Evolutionary conservation across 2,888 invertebrate species (phyloP), one percentile per base, ranked within the genome.

Genomic region (Scelioninae gen. 1): DNA sequence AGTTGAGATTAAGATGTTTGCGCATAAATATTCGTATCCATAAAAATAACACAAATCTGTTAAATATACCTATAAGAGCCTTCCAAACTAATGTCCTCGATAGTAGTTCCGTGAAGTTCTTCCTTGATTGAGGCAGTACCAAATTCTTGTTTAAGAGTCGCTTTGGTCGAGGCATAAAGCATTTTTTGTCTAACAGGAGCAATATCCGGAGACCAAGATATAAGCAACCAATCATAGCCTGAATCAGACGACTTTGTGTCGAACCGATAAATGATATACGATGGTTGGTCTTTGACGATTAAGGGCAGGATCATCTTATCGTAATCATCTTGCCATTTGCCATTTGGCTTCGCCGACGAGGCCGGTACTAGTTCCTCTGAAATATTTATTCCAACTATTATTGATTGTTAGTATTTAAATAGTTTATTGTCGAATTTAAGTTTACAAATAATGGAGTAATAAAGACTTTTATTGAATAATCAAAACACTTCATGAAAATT

Each of bases 81-180:
- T 81, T 95, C 95, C 38, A 98, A 92, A 8, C 95, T 95, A 0
- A 97, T 95, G 91, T 99, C 99, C 83, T 95, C 95, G 94, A 96
- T 91, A 0, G 93, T 93, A 11, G 98, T 98, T 31, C 97, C 98
- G 93, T 98, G 98, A 88, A 98, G 93, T 93, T 99, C 99, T 92
- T 98, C 97, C 88, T 96, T 96, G 78, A 99, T 98, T 88, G 97
- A 96, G 0, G 97, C 96, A 5, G 97, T 96, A 0, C 99, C 99
- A 93, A 99, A 99, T 92, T 99, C 98, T 89, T 96, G 96, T 92
- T 99, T 99, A 32, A 99, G 93, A 0, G 99, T 99, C 0, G 99
- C 98, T 93, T 98, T 98, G 0, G 99, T 99, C 0, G 98, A 98
- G 0, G 99, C 99, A 89, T 98, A 98, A 68, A 99, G 93, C 99